Evolutionary conservation across 2,888 invertebrate species (phyloP).

Genomic region (Lampropteryx suffumata): DNA sequence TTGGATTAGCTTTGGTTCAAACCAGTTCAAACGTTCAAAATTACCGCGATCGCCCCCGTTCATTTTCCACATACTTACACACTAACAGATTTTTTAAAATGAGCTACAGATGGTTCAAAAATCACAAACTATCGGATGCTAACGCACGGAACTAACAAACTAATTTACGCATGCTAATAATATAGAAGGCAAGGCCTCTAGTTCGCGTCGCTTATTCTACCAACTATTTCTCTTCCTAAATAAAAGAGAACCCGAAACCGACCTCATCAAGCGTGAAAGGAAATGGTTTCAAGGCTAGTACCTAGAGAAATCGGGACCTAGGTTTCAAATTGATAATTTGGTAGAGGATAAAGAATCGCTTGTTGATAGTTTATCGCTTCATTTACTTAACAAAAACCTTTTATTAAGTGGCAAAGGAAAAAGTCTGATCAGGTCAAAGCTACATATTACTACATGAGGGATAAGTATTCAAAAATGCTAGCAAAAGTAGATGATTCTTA

Average conservation of each 20-base stretch:
- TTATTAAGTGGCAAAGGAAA: conserved; percentile 83
- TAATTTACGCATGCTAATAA: too few species aligned
- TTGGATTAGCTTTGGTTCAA: too few species aligned
- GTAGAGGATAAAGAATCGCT: conserved; percentile 55
- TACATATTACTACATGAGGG: conserved; percentile 64
- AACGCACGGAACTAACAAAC: too few species aligned
- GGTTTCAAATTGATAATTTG: conserved; percentile 63
- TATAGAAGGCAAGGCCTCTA: conserved; percentile 73
- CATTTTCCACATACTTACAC: too few species aligned
- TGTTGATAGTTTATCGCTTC: conserved; percentile 68
- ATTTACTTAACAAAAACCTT: conserved; percentile 73
- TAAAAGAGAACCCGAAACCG: conserved; percentile 79
- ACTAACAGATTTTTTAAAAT: too few species aligned
- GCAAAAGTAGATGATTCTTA: conserved; percentile 57
- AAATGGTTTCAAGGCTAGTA: conserved; percentile 66
- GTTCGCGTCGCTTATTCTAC: conserved; percentile 83
- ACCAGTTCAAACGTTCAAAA: too few species aligned
- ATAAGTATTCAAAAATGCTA: conserved; percentile 67
- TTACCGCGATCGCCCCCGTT: too few species aligned
- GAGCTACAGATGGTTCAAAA: too few species aligned
- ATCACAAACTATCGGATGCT: too few species aligned
- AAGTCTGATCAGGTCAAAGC: conserved; percentile 71
- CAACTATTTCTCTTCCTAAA: conserved; percentile 84
- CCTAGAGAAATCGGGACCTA: conserved; percentile 63
- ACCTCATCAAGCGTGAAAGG: conserved; percentile 77